Base-by-base conservation (phyloP, 2,113 vertebrate species). In the Octodon degus region DNA sequence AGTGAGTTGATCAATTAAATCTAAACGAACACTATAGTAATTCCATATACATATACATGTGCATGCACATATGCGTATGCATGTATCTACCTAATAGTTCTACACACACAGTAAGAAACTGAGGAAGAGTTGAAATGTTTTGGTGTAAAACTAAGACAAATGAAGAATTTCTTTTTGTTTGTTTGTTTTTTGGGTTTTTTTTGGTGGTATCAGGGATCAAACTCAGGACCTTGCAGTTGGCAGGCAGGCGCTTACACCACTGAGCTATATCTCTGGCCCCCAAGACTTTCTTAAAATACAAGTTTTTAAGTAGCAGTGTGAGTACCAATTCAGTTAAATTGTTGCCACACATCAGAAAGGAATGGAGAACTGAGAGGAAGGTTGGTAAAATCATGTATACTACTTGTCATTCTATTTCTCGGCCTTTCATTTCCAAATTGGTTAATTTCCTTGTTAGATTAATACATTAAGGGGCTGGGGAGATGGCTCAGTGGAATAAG, bases 251-350 rank as follows among this genome's bases (percentile, higher is more conserved):
- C 43, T 43, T 43, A 43, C 5, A 43, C 43, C 43, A 43, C 43
- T 43, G 43, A 43, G 43, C 43, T 43, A 43, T 43, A 43, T 43
- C 43, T 43, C 43, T 43, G 43, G 43, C 5, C 43, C 43, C 43
- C 43, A 43, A 70, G 22, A 84, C 27, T 85, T 93, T 62, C 50
- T 86, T 27, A 91, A 84, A 8, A 43, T 83, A 68, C 86, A 95
- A 83, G 67, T 90, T 77, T 93, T 53, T 92, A 43, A 80, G 20
- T 30, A 82, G 22, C 55, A 94, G 74, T 63, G 6, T 24, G 22
- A 88, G 24, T 63, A 92, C 60, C 65, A 93, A 81, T 13, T 94
- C 47, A 81, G 76, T 24, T 72, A 93, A 84, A 63, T 40, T 93
- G 55, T 86, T 87, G 32, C 34, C 81, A 91, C 1, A 32, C 37